Evolutionary conservation across 2,888 invertebrate genomes (phyloP).

Genomic region (Trissolcus japonicus): DNA sequence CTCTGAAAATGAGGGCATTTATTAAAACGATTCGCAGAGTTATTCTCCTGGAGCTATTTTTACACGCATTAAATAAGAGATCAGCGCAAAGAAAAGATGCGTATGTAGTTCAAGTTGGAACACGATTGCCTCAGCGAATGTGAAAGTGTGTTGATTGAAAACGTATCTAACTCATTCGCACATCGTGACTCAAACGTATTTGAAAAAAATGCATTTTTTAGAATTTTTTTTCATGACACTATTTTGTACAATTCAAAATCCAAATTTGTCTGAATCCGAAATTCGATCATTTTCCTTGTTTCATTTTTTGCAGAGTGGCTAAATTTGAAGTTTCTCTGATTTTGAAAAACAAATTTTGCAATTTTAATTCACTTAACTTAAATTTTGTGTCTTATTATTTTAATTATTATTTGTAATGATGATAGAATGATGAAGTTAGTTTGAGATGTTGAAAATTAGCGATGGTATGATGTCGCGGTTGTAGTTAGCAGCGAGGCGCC

Average conservation of each 20-base stretch:
- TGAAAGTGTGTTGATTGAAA: conserved; percentile 70
- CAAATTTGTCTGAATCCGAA: too few relatives aligned
- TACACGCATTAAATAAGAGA: too few relatives aligned
- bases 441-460: neutral
- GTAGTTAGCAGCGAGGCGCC: conserved; percentile 61
- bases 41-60: neutral
- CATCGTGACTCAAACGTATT: neutral
- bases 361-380: neutral
- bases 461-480: conserved; percentile 7
- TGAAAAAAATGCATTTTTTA: too few relatives aligned
- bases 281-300: too few relatives aligned
- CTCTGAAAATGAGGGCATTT: too few relatives aligned
- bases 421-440: neutral
- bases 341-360: too few relatives aligned
- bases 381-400: neutral
- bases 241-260: neutral
- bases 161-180: conserved; percentile 60
- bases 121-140: too few relatives aligned
- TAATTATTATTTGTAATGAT: neutral
- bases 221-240: neutral
- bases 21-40: too few relatives aligned
- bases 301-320: too few relatives aligned
- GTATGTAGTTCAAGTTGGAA: too few relatives aligned
- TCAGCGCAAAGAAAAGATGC: too few relatives aligned
- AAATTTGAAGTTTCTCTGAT: too few relatives aligned